Conservation (phyloP, 2,113 vertebrate genomes). For the Pungitius pungitius region DNA sequence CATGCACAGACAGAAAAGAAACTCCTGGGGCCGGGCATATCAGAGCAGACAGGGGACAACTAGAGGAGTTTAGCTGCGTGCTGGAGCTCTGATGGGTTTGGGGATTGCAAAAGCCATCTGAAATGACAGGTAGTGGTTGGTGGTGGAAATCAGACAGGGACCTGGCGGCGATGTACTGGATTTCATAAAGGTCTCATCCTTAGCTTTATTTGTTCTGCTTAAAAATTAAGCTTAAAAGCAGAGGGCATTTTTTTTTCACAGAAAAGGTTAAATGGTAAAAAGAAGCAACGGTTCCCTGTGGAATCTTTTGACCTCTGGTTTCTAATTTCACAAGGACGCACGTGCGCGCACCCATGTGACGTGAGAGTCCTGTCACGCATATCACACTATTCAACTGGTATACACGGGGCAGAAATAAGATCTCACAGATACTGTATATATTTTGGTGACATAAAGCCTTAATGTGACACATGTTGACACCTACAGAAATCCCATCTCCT, state of each 20-base stretch:
- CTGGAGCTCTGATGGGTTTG: conserved; percentile 49
- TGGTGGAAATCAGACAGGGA: conserved; percentile 31
- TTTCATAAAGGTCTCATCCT: conserved; percentile 13
- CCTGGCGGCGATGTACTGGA: neutral
- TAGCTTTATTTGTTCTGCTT: conserved; percentile 10
- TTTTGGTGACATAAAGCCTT: neutral
- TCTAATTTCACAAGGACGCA: neutral
- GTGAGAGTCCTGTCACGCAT: neutral
- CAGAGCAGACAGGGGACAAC: conserved; percentile 46
- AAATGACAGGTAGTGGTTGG: conserved; percentile 40
- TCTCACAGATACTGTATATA: neutral
- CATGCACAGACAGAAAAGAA: neutral
- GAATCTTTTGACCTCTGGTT: conserved; percentile 3
- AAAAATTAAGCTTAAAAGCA: neutral
- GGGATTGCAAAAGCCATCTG: conserved; percentile 49
- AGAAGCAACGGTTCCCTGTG: neutral
- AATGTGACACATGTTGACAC: neutral
- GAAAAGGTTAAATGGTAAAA: neutral
- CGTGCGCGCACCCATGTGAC: neutral
- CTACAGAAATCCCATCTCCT: neutral
- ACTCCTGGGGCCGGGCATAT: conserved; percentile 34
- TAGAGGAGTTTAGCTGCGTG: conserved; percentile 46
- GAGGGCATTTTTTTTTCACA: neutral
- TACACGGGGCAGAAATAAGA: neutral
- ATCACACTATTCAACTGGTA: neutral